Base-by-base conservation (phyloP, 2,888 invertebrate species). In the Tachina fera region DNA sequence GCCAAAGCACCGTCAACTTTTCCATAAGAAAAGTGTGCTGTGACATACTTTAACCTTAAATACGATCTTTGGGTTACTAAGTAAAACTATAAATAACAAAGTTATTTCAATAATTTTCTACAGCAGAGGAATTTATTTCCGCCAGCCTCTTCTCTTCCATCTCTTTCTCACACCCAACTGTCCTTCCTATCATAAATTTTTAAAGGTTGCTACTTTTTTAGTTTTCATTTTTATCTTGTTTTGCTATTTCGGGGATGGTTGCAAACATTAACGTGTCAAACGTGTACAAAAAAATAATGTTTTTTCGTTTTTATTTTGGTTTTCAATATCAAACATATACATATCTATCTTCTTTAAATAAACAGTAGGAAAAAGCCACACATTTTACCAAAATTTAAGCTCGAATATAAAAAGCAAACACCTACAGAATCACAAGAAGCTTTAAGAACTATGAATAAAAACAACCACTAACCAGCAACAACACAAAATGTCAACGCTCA, bases 401-500 rank as follows among this genome's bases (percentile, higher is more conserved):
- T 61, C 39, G 60, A 82, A 72, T 41, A 49, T 6, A 22, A 31
- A 68, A 53, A 74, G 19, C 1, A 65, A 80, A 56, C 49, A 67
- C 6, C 31, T 43, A 56, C 16, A 68, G 60, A 47, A 72, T 72
- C 68, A 49, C 56, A 67, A 51, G 65, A 58, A 76, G 16, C 60
- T 81, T 13, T 67, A 71, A 49, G 13, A 10, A 67, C 9, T 14
- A 31, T 9, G 16, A 19, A 70, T 8, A n/a, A 43, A 53, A n/a
- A 10, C 51, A 51, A 60, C 43, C n/a, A 9, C 41, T 31, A 63
- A 53, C 14, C 61, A 65, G 45, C 45, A 56, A 63, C 41, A 70
- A 79, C 74, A 56, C 39, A 86, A 80, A 79, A 72, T 86, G 86
- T 86, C 86, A 86, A 83, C 86, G 86, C 83, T 86, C 86, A 83